These are phyloP conservation scores for Anas platyrhynchos DNA, from an alignment of 2,113 vertebrate genomes.

Conservation along the genomic window DNA sequence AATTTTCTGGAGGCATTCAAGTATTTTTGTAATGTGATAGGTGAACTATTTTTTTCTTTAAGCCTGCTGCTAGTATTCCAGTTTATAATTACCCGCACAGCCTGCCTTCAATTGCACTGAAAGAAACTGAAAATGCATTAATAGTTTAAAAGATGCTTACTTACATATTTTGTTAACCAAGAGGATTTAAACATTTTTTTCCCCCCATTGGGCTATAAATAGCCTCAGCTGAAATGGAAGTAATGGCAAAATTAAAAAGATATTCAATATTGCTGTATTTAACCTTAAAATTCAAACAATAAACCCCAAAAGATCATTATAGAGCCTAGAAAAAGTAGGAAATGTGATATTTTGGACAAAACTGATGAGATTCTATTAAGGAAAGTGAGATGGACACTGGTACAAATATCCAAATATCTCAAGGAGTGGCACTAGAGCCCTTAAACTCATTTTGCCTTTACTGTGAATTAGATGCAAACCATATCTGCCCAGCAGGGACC, in stretches of 20 bases:
- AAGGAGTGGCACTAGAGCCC: neutral
- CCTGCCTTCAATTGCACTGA: neutral
- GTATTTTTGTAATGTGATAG: neutral
- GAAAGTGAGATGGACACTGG: neutral
- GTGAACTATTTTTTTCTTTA: neutral
- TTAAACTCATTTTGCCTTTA: neutral
- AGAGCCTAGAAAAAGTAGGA: neutral
- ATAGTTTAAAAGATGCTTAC: neutral
- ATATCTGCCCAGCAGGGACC: neutral
- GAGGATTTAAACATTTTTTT: no score
- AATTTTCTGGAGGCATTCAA: neutral
- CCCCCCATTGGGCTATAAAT: neutral
- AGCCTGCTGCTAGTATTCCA: neutral
- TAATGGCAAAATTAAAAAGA: neutral
- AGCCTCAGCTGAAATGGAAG: neutral
- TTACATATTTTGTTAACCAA: neutral
- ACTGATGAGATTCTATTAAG: neutral
- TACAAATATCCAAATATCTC: no score
- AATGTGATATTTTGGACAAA: neutral
- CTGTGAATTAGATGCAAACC: neutral
- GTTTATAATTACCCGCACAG: neutral
- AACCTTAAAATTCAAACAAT: neutral
- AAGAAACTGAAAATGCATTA: neutral
- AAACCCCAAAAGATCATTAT: fast-evolving
- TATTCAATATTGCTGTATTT: neutral